Evolutionary conservation across 2,797 vertebrate species (phyloP), one percentile per base, ranked within the genome.

Genomic region (Acrossocheilus fasciatus): DNA sequence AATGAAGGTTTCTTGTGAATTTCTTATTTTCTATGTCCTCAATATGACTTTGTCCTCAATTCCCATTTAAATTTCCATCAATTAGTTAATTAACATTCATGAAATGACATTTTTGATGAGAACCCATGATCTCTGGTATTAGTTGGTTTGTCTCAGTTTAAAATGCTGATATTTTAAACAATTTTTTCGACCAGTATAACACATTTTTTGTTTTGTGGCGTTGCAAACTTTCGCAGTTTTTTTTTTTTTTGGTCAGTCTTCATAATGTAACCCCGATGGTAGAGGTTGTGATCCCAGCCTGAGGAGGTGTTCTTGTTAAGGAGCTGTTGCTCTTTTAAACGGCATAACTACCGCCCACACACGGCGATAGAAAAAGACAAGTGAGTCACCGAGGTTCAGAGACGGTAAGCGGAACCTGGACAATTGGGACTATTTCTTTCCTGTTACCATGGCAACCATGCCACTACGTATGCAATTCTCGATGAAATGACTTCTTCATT

Each of bases 381-480:
- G 70, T 75, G 66, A 83, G 73, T 85, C 82, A 78, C 69, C 4
- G 69, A 57, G 74, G 59, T 62, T 64, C 43, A 81, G 66, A 82
- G 73, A 87, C 45, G 64, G 18, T 62, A 62, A 88, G 81, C 73
- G 5, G 79, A 89, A 50, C 83, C 75, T 86, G 88, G 86, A 86
- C 86, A 86, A 78, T 59, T 70, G 80, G 86, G 86, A 83, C 72
- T 30, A 81, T 85, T 87, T 79, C 57, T 82, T 64, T 80, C 76
- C 36, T 76, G 88, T 87, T 83, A 73, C 88, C 86, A 89, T 41
- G 70, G 83, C 80, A 86, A 89, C 86, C 69, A 20, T 83, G 69
- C 82, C 74, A 85, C 82, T 83, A 84, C 76, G 64, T 39, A 85
- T 80, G 80, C 26, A 17, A 76, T 66, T 36, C 81, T 84, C 57